Evolutionary conservation across 2,113 vertebrate genomes (phyloP), one percentile per base, ranked within the genome.

Genomic region (Coryphaenoides rupestris): DNA sequence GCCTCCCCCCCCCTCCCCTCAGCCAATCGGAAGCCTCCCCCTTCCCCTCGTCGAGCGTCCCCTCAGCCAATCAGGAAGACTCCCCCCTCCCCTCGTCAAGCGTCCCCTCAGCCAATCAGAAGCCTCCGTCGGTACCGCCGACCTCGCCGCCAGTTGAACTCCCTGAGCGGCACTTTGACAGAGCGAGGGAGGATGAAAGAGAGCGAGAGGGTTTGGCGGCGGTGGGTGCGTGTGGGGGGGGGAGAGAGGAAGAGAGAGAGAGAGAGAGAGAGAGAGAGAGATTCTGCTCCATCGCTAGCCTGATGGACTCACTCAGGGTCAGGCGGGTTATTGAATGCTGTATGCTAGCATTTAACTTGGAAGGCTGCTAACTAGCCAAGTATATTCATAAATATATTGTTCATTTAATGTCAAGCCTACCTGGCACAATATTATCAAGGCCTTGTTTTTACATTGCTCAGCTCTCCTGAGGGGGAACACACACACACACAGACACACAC

Each of bases 101-200:
- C 66, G 72, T 53, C 61, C 62, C 50, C 60, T 75, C 56, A 1
- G 58, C 4, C 9, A 73, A 58, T 78, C 78, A 69, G 78, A 60
- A 45, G 63, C 55, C 65, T 68, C 62, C 71, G 78, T 80, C 73
- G 53, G 75, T 73, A 68, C 55, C 5, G 17, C 68, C 60, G 7
- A 55, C 54, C 71, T 83, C 40, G 62, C 79, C 81, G 67, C 66
- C 60, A 84, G 77, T 79, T 84, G 72, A 85, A 85, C 81, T 77
- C 82, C 80, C 79, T 55, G 19, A 82, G 79, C 69, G 80, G 55
- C 57, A 19, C 63, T 68, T 77, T 63, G 64, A 47, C 66, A 63
- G 63, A 78, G 61, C 28, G 28, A 72, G 55, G 69, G 55, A 56
- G 65, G 70, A 55, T 65, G 63, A 69, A 68, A 70, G 68, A 66